phyloP scores from a whole-genome alignment of 2,797 vertebrate genomes.

The Sebastolobus alascanus region DNA sequence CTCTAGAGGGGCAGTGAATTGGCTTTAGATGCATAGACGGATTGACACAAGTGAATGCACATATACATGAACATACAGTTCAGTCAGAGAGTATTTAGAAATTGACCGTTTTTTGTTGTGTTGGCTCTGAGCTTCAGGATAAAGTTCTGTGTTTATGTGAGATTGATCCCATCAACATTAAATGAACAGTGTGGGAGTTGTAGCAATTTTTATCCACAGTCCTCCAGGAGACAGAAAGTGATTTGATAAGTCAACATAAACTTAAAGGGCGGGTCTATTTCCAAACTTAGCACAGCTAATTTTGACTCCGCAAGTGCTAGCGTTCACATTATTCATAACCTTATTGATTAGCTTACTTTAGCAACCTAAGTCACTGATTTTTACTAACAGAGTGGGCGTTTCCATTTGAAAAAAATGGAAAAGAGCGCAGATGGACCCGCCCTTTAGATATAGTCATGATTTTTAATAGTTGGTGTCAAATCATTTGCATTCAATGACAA shows the following conservation, averaged over 20 bases:
- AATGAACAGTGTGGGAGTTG: not conserved
- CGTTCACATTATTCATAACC: no score
- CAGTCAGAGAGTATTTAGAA: constrained; percentile 13
- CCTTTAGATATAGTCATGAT: not conserved
- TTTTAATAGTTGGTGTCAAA: constrained; percentile 6
- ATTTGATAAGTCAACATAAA: not conserved
- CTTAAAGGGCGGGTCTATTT: not conserved
- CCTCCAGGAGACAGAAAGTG: not conserved
- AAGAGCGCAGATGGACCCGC: no score
- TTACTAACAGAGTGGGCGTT: no score
- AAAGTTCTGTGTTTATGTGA: not conserved
- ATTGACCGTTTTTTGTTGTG: not conserved
- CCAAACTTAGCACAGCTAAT: no score
- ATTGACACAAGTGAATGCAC: constrained; percentile 2
- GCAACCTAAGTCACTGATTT: no score
- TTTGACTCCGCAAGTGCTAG: no score
- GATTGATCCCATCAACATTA: not conserved
- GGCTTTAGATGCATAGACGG: constrained; percentile 7
- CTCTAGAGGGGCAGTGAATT: constrained; percentile 12
- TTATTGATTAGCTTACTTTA: no score
- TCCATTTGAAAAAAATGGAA: no score
- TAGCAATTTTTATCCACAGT: not conserved
- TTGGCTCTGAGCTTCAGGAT: not conserved
- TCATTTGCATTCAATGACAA: not conserved
- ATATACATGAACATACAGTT: not conserved